These are phyloP conservation scores for Zoanthus solanderi DNA, from an alignment of 92 coral and sea anemone species.

Conservation along the genomic window DNA sequence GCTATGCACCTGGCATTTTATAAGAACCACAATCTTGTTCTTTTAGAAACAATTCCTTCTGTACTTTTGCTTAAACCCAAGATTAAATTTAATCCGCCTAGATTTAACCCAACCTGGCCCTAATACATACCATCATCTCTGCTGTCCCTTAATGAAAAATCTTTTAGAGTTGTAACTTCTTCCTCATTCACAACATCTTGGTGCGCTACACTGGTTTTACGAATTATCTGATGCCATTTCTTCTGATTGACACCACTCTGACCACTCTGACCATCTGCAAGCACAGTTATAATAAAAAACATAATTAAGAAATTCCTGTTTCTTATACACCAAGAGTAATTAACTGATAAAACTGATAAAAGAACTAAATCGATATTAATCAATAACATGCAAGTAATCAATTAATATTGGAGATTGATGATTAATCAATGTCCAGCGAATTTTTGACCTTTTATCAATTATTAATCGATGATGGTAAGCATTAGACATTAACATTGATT, in stretches of 20 bases:
- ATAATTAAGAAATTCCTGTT: no score
- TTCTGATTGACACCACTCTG: neutral
- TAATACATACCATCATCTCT: slow-evolving; percentile 13
- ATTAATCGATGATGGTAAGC: no score
- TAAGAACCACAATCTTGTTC: no score
- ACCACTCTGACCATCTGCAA: neutral
- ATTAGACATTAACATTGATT: no score
- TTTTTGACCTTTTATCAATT: neutral
- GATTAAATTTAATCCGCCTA: no score
- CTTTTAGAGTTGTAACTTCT: slow-evolving; percentile 1
- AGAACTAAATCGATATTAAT: neutral
- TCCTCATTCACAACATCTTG: slow-evolving; percentile 3
- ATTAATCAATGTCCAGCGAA: neutral
- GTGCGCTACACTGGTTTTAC: neutral
- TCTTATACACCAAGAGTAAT: no score
- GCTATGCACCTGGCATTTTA: no score
- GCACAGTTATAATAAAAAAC: neutral
- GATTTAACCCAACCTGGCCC: no score
- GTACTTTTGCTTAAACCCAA: no score
- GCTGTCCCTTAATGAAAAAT: slow-evolving; percentile 30
- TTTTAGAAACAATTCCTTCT: no score
- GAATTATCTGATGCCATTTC: slow-evolving; percentile 33
- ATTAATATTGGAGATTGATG: neutral
- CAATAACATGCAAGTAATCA: neutral
- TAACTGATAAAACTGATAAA: neutral